Base-by-base conservation (phyloP, 2,113 vertebrate genomes). In the Geococcyx californianus region DNA sequence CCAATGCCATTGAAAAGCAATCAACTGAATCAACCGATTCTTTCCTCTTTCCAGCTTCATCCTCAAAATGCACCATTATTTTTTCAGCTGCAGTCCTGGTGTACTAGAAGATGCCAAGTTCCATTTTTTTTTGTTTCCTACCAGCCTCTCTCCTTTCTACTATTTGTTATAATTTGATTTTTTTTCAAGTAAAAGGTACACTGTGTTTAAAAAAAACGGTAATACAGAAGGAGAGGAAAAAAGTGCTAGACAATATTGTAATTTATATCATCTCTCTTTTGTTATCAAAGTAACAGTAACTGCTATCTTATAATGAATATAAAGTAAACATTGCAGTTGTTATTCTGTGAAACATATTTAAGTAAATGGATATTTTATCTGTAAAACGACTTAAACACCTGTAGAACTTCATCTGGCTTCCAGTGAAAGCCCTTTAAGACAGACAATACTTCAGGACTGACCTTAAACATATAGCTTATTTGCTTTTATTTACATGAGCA, bases 331-430 rank as follows among this genome's bases (percentile, higher is more conserved):
- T 19, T 82, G 66, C 31, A 52, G 84, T 60, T 74, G 73, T 68
- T 68, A 70, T 40, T 91, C 91, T 2, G 3, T 89, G 78, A 94
- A 84, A 93, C 90, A 49, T 44, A 78, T 55, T 87, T 81, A 84
- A 87, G 77, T 56, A 94, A 94, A 96, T 60, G 40, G 70, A 67
- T 74, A 17, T 33, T 93, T 95, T 91, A 92, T 87, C 84, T 89
- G 49, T 24, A 78, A 40, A 89, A 84, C 68, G 47, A 67, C 62
- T 72, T 94, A 14, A 92, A 84, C 69, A 84, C 79, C 84, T 91
- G 84, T 34, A 92, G 77, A 19, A 52, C 54, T 73, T 76, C 33
- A 72, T 64, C 7, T 68, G 52, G 64, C 33, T 87, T 63, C 70
- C 40, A 26, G 19, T 81, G 66, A 96, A 91, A 94, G 52, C 33